These are phyloP conservation scores for Drosophila recens DNA, from an alignment of 2,888 invertebrate genomes.

Conservation along the genomic window DNA sequence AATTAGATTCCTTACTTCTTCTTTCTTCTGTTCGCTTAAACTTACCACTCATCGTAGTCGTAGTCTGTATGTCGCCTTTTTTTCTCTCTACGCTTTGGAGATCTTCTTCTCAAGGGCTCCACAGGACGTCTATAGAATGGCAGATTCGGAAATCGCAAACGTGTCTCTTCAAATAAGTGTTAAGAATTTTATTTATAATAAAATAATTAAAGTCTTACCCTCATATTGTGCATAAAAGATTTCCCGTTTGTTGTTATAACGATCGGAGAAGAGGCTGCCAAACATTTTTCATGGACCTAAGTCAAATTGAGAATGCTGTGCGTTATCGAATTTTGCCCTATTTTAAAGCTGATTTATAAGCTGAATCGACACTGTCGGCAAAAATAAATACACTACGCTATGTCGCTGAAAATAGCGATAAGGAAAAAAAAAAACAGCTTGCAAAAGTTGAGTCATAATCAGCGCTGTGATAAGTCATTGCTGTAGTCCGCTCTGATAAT, in stretches of 20 bases:
- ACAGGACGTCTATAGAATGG: constrained; percentile 25
- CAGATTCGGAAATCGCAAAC: constrained; percentile 28
- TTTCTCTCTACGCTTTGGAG: constrained; percentile 1
- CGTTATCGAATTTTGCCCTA: constrained; percentile 32
- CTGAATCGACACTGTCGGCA: not conserved
- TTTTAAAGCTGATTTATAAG: constrained; percentile 22
- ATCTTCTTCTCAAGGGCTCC: constrained; percentile 29
- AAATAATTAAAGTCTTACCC: constrained; percentile 5
- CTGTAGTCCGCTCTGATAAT: constrained; percentile 26
- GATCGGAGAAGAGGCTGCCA: constrained; percentile 45
- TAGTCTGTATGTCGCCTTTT: constrained; percentile 24
- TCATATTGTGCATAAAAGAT: constrained; percentile 39
- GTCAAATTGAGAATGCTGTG: constrained; percentile 18
- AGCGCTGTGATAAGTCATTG: constrained; percentile 31
- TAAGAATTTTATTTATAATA: not conserved
- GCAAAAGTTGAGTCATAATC: constrained; percentile 39
- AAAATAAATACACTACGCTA: constrained; percentile 20
- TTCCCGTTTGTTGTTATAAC: constrained; percentile 39
- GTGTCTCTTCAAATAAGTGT: constrained; percentile 16
- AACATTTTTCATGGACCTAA: constrained; percentile 36
- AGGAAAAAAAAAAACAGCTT: constrained; percentile 32
- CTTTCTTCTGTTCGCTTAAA: not conserved
- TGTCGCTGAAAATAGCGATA: constrained; percentile 28
- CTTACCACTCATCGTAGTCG: constrained; percentile 51
- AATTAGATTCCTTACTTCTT: constrained; percentile 21